Base-by-base conservation (phyloP, 1,140 invertebrate genomes). In the Eueides isabella region DNA sequence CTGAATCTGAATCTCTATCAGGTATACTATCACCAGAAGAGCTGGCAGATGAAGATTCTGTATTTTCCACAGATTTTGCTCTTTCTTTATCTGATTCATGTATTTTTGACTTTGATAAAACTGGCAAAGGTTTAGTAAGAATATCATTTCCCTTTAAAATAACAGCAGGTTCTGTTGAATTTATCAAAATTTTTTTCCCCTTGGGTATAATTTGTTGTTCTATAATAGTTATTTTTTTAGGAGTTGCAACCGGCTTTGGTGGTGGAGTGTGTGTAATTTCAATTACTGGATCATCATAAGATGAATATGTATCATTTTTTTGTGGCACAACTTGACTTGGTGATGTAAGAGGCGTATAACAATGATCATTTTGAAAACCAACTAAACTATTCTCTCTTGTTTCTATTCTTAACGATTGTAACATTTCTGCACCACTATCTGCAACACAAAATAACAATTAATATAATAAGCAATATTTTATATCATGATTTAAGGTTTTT, bases 361-460 rank as follows among this genome's bases (percentile, higher is more conserved):
- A 95, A 84, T 96, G 95, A 85, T 96, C 95, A 89, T 96, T 95
- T 80, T 93, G 93, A 71, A 96, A 95, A 64, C 93, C 91, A 61
- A 94, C 83, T 48, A 93, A 75, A 80, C 91, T 92, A 67, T 91
- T 91, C 78, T 94, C 92, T 78, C 90, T 91, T 88, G 84, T 93
- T 82, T 88, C 94, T 85, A 92, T 94, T 86, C 85, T 87, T 78
- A 89, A 84, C 80, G 84, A 94, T 77, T 92, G 87, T 72, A 93
- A 83, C 91, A 91, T 92, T 90, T 94, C 93, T 74, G 93, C 92
- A 79, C 94, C 91, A 84, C 92, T 92, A 77, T 92, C 91, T 93
- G 84, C 71, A 92, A 91, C 65, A 26, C 3, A 64, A 87, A 80
- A 85, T 82, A 84, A 86, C n/a, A n/a, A n/a, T n/a, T n/a, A n/a